A percentile compares a stretch with the other conserved stretches of the same genome.
These are phyloP conservation scores for Pseudoips prasinana DNA, from an alignment of 2,888 invertebrate genomes.

Conservation along the genomic window DNA sequence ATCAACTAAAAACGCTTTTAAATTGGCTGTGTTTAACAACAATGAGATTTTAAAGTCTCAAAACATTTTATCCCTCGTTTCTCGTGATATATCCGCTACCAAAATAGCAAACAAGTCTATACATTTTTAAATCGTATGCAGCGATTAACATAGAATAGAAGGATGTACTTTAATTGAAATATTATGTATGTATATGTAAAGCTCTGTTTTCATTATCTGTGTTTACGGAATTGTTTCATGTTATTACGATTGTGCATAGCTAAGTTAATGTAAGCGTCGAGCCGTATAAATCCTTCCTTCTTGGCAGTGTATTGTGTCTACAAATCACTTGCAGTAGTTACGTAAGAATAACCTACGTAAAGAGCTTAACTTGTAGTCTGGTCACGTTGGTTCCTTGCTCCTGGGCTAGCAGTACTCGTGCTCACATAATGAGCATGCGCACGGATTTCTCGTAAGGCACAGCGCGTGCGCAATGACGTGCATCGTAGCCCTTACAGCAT, in stretches of 20 bases:
- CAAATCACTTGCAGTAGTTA: conserved; percentile 43
- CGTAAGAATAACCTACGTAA: conserved; percentile 49
- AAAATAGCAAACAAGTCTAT: no score
- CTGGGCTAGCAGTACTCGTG: conserved; percentile 8
- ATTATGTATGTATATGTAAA: conserved; percentile 6
- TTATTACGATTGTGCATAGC: conserved; percentile 21
- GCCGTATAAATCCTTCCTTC: conserved; percentile 49
- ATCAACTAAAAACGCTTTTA: no score
- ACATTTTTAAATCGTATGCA: no score
- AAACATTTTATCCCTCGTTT: no score
- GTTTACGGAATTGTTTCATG: conserved; percentile 33
- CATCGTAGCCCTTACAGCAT: conserved; percentile 25
- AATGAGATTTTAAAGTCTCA: no score
- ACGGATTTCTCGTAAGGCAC: conserved; percentile 22
- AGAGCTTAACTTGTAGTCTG: conserved; percentile 35
- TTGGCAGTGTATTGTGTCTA: conserved; percentile 45
- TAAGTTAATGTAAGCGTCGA: conserved; percentile 38
- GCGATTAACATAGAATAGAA: not conserved
- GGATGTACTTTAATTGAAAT: conserved; percentile 23
- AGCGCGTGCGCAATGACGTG: conserved; percentile 36
- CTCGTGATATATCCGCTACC: no score
- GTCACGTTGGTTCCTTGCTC: conserved; percentile 46
- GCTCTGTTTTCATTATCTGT: conserved; percentile 19
- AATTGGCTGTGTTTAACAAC: no score
- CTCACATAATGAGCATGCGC: conserved; percentile 8